These are phyloP conservation scores for Hymenochirus boettgeri DNA, from an alignment of 2,113 vertebrate species.

Conservation along the genomic window DNA sequence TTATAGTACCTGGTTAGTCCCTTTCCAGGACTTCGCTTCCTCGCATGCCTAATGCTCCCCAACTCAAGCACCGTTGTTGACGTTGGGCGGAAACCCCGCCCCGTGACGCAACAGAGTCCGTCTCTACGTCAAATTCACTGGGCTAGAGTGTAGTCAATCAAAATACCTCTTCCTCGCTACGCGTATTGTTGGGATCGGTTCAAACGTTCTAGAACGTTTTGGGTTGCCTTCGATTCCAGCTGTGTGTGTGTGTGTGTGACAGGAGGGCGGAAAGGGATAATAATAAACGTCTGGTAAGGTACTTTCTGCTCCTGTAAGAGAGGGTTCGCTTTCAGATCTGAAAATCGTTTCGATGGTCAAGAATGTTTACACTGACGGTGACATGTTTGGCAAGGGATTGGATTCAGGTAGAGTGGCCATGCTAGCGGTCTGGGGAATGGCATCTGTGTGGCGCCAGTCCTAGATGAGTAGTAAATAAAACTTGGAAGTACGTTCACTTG, in stretches of 20 bases:
- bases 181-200: conserved; percentile 12
- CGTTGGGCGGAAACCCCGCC: conserved; percentile 12
- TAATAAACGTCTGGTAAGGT: conserved; percentile 3
- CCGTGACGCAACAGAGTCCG: not conserved
- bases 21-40: not conserved
- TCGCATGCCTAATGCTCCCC: not conserved
- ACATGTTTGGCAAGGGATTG: no score
- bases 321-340: no score
- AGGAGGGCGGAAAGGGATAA: not conserved
- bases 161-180: not conserved
- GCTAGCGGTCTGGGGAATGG: no score
- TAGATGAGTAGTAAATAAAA: no score
- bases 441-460: no score
- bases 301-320: no score
- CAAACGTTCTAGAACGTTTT: conserved; percentile 22
- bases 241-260: not conserved
- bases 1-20: not conserved
- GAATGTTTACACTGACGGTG: no score
- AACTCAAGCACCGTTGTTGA: not conserved
- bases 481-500: no score
- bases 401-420: no score
- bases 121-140: not conserved
- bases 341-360: no score
- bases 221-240: not conserved
- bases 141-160: conserved; percentile 15